Base-by-base conservation (phyloP, 2,888 invertebrate genomes). In the Meteorus colon region DNA sequence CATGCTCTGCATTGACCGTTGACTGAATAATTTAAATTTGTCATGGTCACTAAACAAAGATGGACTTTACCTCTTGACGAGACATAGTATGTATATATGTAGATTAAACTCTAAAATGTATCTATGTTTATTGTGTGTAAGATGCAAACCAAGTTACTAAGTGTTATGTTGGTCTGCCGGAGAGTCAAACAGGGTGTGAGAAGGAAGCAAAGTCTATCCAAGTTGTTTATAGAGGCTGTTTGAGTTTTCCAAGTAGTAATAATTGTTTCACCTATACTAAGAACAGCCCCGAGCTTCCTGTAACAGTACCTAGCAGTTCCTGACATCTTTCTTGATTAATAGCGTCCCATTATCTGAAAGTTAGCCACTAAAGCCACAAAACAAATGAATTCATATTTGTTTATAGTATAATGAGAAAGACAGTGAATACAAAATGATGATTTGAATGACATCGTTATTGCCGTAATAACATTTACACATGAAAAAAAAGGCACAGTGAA, bases 161-260 rank as follows among this genome's bases (percentile, higher is more conserved):
- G 75, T 73, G 73, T 41, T 78, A 81, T 77, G 69, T 72, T 69
- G 63, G 74, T 67, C 2, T 41, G 41, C 41, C 41, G 12, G 12
- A n/a, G 31, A 68, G 12, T 29, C 1, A 27, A 29, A 16, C 24
- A 51, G n/a, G 16, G 48, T 51, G 68, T 27, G 24, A 24, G 29
- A 48, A 8, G 41, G 4, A 10, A 14, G 37, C 19, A 45, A 48
- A 16, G 71, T 62, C 60, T 27, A 41, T 24, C n/a, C 27, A 45
- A 55, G 72, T 60, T 65, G 48, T 60, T 41, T 60, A 51, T 63
- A 69, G 66, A 69, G 74, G 76, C 77, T 82, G 80, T 83, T 84
- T 84, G 82, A 83, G 81, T 83, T 83, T 80, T 77, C 79, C 80
- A 81, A 83, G 82, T 83, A 80, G 84, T 81, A 82, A 85, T 85